phyloP scores from a whole-genome alignment of 1,140 invertebrate genomes.

The Drosophila chauvacae region DNA sequence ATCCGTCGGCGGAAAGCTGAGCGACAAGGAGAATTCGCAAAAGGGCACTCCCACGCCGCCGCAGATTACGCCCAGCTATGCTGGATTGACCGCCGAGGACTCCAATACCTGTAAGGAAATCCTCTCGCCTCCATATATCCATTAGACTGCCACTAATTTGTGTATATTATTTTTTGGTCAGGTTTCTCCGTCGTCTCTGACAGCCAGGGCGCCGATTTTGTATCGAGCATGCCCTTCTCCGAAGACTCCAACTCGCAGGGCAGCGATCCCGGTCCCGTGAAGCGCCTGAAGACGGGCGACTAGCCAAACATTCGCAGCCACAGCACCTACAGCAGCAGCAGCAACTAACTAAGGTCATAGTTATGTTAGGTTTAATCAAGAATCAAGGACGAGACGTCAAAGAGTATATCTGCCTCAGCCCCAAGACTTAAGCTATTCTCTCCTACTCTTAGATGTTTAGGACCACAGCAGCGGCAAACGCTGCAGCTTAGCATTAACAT shows the following conservation, averaged over 20 bases:
- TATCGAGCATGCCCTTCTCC: slow-evolving; percentile 92
- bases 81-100: slow-evolving; percentile 91
- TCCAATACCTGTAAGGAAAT: slow-evolving; percentile 92
- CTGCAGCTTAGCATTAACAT: slow-evolving; percentile 50
- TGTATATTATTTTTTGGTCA: slow-evolving; percentile 71
- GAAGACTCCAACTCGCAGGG: slow-evolving; percentile 96
- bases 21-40: slow-evolving; percentile 92
- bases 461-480: background rate
- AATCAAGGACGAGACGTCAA: slow-evolving; percentile 9
- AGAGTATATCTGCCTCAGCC: slow-evolving; percentile 62
- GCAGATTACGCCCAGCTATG: slow-evolving; percentile 91
- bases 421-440: slow-evolving; percentile 72
- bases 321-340: slow-evolving; percentile 34
- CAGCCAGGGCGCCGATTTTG: slow-evolving; percentile 94
- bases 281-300: slow-evolving; percentile 89
- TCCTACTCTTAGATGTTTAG: slow-evolving; percentile 41
- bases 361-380: slow-evolving; percentile 8
- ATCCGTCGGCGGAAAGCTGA: slow-evolving; percentile 78
- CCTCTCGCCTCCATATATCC: background rate
- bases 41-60: slow-evolving; percentile 85
- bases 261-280: slow-evolving; percentile 89
- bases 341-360: slow-evolving; percentile 36
- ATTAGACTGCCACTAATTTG: background rate
- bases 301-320: slow-evolving; percentile 54
- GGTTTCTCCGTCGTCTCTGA: slow-evolving; percentile 96